Base-by-base conservation (phyloP, 2,888 invertebrate genomes). In the Clistopyga incitator region DNA sequence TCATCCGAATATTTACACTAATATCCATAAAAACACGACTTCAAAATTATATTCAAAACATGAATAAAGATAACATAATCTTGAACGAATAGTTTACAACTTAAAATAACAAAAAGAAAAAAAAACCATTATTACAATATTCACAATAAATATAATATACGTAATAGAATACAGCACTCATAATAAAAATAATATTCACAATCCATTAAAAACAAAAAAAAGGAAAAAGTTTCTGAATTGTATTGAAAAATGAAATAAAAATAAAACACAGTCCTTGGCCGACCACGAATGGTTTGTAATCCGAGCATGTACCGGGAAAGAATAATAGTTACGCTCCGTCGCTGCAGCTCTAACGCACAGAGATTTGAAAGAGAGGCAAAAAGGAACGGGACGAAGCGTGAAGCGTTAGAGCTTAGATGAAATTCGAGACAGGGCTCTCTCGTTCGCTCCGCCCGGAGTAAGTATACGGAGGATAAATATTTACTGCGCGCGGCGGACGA, bases 371-470 rank as follows among this genome's bases (percentile, higher is more conserved):
- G 38, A 42, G 42, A 20, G 13, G 10, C n/a, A n/a, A 34, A 38
- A 8, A 59, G n/a, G 29, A 50, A 59, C 18, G 38, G 56, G 50
- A 70, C 61, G 25, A 25, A 54, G 59, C 52, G 78, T 20, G 64
- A 42, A 74, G 56, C 42, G 54, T 52, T 65, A 56, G n/a, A n/a
- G 25, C 72, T 68, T 61, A 13, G 18, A 75, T 67, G 56, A 80
- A 67, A 75, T 56, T 50, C 42, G 56, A 80, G 65, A 23, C 18
- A 38, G 38, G 65, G 72, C 34, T 54, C 42, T 54, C 42, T 56
- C 50, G 45, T 52, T 56, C 47, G 64, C 72, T 56, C 38, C 45
- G 52, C 59, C 52, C 61, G 64, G 20, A 11, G 74, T 29, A 56
- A 11, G 74, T 29, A 56, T 61, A 29, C 56, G 38, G 18, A 65